phyloP scores from a whole-genome alignment of 53 echinoderm and acorn worm species.

The Arbacia lixula region DNA sequence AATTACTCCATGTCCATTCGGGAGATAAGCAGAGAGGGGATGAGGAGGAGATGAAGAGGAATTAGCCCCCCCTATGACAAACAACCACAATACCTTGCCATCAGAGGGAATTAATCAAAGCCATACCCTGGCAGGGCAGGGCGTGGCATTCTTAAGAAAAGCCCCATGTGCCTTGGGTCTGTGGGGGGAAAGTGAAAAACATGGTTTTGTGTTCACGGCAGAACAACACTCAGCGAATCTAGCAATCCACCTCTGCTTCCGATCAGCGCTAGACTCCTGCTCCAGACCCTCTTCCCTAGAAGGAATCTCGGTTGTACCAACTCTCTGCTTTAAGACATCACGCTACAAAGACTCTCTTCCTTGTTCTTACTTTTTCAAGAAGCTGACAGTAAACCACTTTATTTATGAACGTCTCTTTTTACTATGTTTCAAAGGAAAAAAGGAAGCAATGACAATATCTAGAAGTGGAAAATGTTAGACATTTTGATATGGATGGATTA shows the following conservation, averaged over 20 bases:
- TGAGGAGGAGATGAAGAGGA: constrained; percentile 18
- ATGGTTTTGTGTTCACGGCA: constrained; percentile 12
- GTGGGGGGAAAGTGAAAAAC: background rate
- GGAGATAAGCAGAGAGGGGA: background rate
- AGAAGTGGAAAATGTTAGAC: no score
- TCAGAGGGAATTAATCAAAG: constrained; percentile 38
- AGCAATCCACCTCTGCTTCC: constrained; percentile 32
- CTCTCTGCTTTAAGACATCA: no score
- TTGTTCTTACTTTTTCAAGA: no score
- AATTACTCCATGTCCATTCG: constrained; percentile 40
- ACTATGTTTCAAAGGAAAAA: no score
- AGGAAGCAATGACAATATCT: no score
- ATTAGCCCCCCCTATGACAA: constrained; percentile 47
- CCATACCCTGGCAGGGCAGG: constrained; percentile 27
- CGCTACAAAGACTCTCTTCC: no score
- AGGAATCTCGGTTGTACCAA: no score
- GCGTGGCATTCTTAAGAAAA: constrained; percentile 47
- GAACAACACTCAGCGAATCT: constrained; percentile 15
- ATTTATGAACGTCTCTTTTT: no score
- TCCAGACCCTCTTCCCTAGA: no score
- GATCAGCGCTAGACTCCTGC: no score
- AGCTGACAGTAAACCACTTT: no score
- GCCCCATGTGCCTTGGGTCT: constrained; percentile 35
- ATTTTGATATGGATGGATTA: no score
- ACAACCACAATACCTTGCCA: constrained; percentile 38